Base-by-base conservation (phyloP, 2,888 invertebrate genomes). In the Apamea crenata region DNA sequence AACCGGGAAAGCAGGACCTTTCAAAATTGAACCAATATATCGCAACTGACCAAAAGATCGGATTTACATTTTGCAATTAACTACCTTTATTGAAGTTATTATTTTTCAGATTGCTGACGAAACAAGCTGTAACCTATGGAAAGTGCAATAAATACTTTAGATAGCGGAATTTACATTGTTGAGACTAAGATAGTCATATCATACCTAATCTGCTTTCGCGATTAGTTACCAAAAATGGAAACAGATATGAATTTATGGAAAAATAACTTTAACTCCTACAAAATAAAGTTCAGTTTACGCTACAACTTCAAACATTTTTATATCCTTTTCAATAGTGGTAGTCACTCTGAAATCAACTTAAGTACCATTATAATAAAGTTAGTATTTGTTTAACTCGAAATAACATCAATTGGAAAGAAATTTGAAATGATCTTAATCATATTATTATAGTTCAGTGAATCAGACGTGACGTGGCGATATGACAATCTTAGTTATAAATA, bases 21-120 rank as follows among this genome's bases (percentile, higher is more conserved):
- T 47, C 10, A 29, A 69, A 36, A 44, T 25, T 29, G 25, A 70
- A 80, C 40, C 65, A 65, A 77, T 47, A 53, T 12, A 63, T 71
- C 2, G 25, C 47, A 61, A 61, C 36, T 84, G 79, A 84, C 79
- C 53, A 70, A 69, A 72, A 44, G 78, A 72, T 73, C 36, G 61
- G 44, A 82, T 72, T 83, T 82, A 67, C 0, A 66, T 77, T 70
- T 70, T 44, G 53, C 53, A 47, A 59, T 59, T 65, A 50, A 36
- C 47, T 53, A n/a, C 2, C 2, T 21, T 1, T 32, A 32, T 16
- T 59, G 66, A 68, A 44, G 21, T 6, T 69, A 16, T 50, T 47
- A 6, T 21, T 25, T 18, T 29, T 56, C 16, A 40, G 36, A 47
- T 69, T 36, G 47, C 25, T 63, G 50, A 50, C 65, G 25, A 65